These are phyloP conservation scores for Callionymus lyra DNA, from an alignment of 2,113 vertebrate genomes.

Conservation along the genomic window DNA sequence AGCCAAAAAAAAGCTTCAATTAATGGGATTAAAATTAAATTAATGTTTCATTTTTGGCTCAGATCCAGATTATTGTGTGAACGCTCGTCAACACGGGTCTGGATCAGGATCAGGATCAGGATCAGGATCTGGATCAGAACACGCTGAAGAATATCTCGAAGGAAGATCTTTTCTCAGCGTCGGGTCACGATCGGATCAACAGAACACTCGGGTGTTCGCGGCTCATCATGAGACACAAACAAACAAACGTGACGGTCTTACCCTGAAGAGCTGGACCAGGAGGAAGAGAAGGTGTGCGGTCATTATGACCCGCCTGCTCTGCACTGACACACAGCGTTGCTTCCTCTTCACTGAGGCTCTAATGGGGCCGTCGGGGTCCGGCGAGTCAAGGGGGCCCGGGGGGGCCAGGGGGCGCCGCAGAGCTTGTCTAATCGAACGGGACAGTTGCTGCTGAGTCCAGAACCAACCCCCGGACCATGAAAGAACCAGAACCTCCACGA, in stretches of 20 bases:
- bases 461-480: conserved; percentile 81
- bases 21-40: too few relatives aligned
- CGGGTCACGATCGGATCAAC: too few relatives aligned
- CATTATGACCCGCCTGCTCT: conserved; percentile 11
- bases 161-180: too few relatives aligned
- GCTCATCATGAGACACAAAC: background rate
- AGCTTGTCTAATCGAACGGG: conserved; percentile 83
- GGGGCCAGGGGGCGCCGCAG: conserved; percentile 60
- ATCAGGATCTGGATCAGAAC: too few relatives aligned
- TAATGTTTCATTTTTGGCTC: too few relatives aligned
- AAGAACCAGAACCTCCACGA: conserved; percentile 72
- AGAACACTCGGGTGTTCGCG: background rate
- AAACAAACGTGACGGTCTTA: background rate
- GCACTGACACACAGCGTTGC: conserved; percentile 21
- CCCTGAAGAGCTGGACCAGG: too few relatives aligned
- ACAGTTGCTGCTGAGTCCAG: conserved; percentile 86
- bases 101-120: too few relatives aligned
- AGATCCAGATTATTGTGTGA: too few relatives aligned
- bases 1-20: too few relatives aligned
- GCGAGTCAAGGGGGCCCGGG: conserved; percentile 33
- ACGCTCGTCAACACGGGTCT: too few relatives aligned
- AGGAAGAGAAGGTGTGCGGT: background rate
- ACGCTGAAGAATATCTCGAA: too few relatives aligned
- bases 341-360: conserved; percentile 53
- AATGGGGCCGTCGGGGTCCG: conserved; percentile 37